Evolutionary conservation across 2,888 invertebrate species (phyloP), one percentile per base, ranked within the genome.

Genomic region (Athripsodes cinereus): DNA sequence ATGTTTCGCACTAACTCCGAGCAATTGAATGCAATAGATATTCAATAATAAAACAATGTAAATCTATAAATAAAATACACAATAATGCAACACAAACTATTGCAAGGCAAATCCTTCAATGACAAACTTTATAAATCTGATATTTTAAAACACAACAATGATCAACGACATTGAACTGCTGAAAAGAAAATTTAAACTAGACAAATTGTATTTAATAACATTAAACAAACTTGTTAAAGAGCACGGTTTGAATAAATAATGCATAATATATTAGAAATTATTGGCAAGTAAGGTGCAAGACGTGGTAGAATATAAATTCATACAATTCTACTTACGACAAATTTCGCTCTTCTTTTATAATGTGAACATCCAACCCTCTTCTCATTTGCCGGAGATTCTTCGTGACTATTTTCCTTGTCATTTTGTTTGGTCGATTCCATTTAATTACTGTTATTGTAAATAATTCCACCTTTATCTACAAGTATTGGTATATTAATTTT

Each of bases 331-430:
- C 87, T 83, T 78, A 91, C 91, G 78, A 92, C 89, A 75, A 92
- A 89, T 77, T 90, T 90, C 52, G 90, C 90, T 71, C 88, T 85
- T 68, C 92, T 81, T 71, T 89, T 88, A 70, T 92, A 92, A 76
- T 92, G 92, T 66, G 85, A 83, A 74, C 92, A 92, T 59, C 92
- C 92, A 64, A 82, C 74, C 21, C 79, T 76, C 72, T 82, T 78
- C 68, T 76, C 76, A 54, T 58, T 57, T 31, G 22, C 49, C 13
- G 53, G 22, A 11, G 49, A 22, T 13, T 55, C 56, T 48, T 50
- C 56, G 16, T 40, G 40, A 40, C 16, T 40, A 13, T 40, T 16
- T 16, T 5, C 13, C 2, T 5, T 40, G 16, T 3, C 40, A 40
- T 40, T 13, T 40, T 40, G 40, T 35, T 46, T 35, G 2, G 53